Base-by-base conservation (phyloP, 2,113 vertebrate genomes). In the Ancistrus triradiatus region DNA sequence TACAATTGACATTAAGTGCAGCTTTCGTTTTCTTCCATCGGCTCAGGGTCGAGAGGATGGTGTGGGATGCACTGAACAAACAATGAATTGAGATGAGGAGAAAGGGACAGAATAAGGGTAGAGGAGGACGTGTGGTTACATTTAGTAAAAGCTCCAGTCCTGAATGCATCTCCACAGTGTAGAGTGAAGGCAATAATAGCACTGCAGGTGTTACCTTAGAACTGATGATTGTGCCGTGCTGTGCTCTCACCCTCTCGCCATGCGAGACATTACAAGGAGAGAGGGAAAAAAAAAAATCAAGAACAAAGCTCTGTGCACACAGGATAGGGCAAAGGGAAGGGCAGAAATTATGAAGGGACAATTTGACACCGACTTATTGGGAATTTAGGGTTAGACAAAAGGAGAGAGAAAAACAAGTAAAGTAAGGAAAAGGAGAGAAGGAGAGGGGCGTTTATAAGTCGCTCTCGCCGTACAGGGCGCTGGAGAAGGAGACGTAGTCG, bases 401-500 rank as follows among this genome's bases (percentile, higher is more conserved):
- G 74, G 19, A 44, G 40, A 38, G 13, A 24, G 19, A 19, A 72
- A 77, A 75, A 76, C 64, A 73, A 35, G 60, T 13, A 33, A n/a
- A 31, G 18, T 8, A 10, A 47, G n/a, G 31, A 6, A n/a, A n/a
- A n/a, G 6, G 25, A 13, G 4, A 24, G 53, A 62, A 24, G 60
- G 67, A 50, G 10, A 18, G 38, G 63, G 71, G 73, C 56, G 21
- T 77, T 92, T 88, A 95, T 83, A 95, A 92, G 83, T 95, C 92
- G 49, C 93, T 94, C 78, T 94, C 92, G 43, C 92, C 92, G 0
- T 93, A 95, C 72, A 95, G 90, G 71, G 92, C 91, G 47, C 87
- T 94, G 82, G 93, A 94, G 89, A 95, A 94, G 81, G 91, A 93
- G 79, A 94, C 86, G 25, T 95, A 94, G 86, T 95, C 93, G 77